phyloP scores from a whole-genome alignment of 2,113 vertebrate genomes.

The Mionectes macconnelli region DNA sequence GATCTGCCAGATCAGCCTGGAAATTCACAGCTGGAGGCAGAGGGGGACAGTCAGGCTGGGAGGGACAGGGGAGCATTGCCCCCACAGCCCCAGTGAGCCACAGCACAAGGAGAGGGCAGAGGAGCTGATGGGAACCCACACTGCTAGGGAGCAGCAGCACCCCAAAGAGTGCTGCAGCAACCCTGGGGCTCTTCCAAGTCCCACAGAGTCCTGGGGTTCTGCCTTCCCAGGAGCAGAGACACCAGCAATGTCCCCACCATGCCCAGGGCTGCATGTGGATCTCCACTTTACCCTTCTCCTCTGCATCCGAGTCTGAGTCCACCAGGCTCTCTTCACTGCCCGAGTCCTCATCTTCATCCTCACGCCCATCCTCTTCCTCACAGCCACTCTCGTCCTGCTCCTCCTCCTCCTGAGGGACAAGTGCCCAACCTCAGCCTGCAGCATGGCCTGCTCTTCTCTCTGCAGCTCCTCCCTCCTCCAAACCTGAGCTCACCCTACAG shows the following conservation, averaged over 20 bases:
- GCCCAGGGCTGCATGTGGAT: not conserved
- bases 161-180: not conserved
- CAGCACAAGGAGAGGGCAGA: not conserved
- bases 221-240: not conserved
- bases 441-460: not conserved
- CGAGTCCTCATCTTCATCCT: slow-evolving; percentile 89
- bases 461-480: not conserved
- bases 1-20: slow-evolving; percentile 90
- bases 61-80: not conserved
- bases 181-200: not conserved
- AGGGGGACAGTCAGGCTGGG: not conserved
- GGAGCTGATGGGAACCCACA: not conserved
- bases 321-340: slow-evolving; percentile 94
- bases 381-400: slow-evolving; percentile 90
- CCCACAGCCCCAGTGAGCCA: not conserved
- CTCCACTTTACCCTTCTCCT: slow-evolving; percentile 85
- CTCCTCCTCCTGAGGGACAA: slow-evolving; percentile 82
- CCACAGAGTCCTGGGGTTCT: fast-evolving
- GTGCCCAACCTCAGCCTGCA: not conserved
- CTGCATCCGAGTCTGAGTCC: slow-evolving; percentile 91
- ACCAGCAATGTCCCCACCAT: not conserved
- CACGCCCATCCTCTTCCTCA: slow-evolving; percentile 87
- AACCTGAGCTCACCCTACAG: not conserved
- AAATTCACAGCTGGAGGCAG: slow-evolving; percentile 80
- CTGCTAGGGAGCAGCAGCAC: not conserved